Base-by-base conservation (phyloP, 92 coral and sea anemone genomes). In the Heliopora coerulea region DNA sequence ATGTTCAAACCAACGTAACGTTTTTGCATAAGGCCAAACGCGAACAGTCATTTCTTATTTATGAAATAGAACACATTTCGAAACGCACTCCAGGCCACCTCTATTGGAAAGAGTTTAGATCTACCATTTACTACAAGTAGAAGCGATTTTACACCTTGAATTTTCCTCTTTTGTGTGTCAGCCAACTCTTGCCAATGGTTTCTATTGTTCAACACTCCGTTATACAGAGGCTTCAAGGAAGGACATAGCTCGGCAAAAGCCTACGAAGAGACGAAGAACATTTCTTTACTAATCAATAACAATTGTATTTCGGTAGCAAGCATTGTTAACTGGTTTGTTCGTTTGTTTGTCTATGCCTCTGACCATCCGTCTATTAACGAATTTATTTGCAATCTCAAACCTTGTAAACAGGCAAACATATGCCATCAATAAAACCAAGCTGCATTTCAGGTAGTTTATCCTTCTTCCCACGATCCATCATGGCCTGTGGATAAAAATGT, bases 401-500 rank as follows among this genome's bases (percentile, higher is more conserved):
- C 96, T 95, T 90, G 67, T 95, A 95, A 8, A 95, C 82, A 1
- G 99, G 99, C 40, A 95, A 63, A 82, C 99, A 95, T 46, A 95
- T 93, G 17, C 91, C 84, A 64, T 95, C 99, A 12, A 95, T 90
- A 60, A 95, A 95, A 28, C 99, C 99, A 28, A 95, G 88, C 81
- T 95, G 99, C 99, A 95, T 95, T 67, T 90, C 91, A 1, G 99
- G 99, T 7, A 95, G 88, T 72, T 95, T 92, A 83, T 95, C 95
- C 65, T 95, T 95, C 84, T 95, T 95, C 31, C 83, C 86, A 59
- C 99, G 80, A 85, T 95, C 99, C 99, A 95, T 95, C 88, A 92
- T 90, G 32, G 96, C 97, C 85, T 85, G 83, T 1, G 34, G 34
- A 67, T 44, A 37, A 63, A 37, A 63, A 31, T 14, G 1, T 58